These are phyloP conservation scores for Pyrgus malvae DNA, from an alignment of 2,888 invertebrate genomes.

Conservation along the genomic window DNA sequence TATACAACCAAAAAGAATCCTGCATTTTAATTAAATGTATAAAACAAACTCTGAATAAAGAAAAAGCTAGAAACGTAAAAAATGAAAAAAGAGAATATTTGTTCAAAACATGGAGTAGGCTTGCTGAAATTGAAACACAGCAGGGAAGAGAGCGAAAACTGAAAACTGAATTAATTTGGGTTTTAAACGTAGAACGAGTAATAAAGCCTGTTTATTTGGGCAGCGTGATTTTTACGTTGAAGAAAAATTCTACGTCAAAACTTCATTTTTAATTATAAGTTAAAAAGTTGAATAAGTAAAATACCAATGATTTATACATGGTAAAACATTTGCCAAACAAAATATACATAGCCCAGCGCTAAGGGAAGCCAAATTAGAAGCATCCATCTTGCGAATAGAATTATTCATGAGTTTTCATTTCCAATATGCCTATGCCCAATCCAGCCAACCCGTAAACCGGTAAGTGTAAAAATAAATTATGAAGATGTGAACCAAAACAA, in stretches of 20 bases:
- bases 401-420: no score
- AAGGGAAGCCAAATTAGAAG: no score
- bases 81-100: not conserved
- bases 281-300: not conserved
- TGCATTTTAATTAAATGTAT: not conserved
- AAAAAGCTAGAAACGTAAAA: not conserved
- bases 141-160: conserved; percentile 1
- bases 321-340: no score
- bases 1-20: not conserved
- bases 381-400: no score
- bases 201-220: conserved; percentile 1
- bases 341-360: no score
- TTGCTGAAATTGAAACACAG: conserved; percentile 7
- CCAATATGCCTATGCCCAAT: no score
- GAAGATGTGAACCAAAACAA: no score
- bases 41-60: not conserved
- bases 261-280: not conserved
- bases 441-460: no score
- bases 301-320: no score
- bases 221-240: not conserved
- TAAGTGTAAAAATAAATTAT: no score
- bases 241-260: not conserved
- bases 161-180: not conserved
- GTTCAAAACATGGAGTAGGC: not conserved
- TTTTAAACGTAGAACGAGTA: conserved; percentile 5